phyloP scores from a whole-genome alignment of 2,888 invertebrate genomes.

The Ametastegia equiseti region DNA sequence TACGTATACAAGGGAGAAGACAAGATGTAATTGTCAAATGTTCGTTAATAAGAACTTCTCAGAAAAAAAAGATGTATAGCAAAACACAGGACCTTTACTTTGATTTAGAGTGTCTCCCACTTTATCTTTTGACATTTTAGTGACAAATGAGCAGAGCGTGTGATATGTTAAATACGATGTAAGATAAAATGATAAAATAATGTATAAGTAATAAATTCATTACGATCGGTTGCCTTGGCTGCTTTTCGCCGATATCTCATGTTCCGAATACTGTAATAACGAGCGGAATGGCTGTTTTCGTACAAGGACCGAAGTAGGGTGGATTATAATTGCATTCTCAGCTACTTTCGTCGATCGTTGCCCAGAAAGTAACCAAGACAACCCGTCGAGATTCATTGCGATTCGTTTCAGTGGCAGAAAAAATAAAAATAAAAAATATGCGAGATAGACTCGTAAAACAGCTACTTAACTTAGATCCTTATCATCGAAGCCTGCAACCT shows the following conservation, averaged over 20 bases:
- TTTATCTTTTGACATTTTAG: background rate
- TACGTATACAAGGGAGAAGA: background rate
- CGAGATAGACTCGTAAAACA: background rate
- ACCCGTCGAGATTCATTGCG: background rate
- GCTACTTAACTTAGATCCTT: conserved; percentile 1
- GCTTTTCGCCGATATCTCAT: background rate
- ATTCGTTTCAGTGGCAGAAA: conserved; percentile 7
- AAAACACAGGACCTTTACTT: background rate
- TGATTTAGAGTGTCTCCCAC: background rate
- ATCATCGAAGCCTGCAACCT: conserved; percentile 9
- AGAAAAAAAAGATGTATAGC: background rate
- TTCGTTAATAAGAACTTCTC: background rate
- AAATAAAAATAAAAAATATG: background rate
- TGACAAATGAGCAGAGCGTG: background rate
- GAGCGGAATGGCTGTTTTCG: background rate
- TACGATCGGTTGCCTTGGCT: background rate
- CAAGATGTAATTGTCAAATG: conserved; percentile 16
- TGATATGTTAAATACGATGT: conserved; percentile 3
- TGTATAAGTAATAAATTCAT: background rate
- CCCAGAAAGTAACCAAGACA: conserved; percentile 1
- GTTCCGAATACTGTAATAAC: background rate
- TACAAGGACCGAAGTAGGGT: conserved; percentile 4
- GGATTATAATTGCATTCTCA: background rate
- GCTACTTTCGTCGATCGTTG: conserved; percentile 16
- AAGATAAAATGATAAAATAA: background rate